Base-by-base conservation (phyloP, 2,797 vertebrate species). In the Pyrocephalus nanus region DNA sequence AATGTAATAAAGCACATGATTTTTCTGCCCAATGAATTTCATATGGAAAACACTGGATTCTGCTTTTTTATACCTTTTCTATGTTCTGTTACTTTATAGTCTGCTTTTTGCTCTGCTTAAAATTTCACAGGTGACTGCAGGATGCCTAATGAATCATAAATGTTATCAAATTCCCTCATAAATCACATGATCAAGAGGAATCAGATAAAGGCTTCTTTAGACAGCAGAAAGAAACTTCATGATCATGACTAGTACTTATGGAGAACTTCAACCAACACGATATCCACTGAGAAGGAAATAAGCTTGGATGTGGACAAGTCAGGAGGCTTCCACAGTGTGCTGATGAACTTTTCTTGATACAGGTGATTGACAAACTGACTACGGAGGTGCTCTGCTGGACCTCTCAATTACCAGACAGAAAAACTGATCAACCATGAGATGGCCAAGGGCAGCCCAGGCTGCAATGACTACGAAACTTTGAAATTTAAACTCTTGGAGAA, bases 61-160 rank as follows among this genome's bases (percentile, higher is more conserved):
- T 73, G 21, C 30, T 91, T 77, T 5, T 72, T 34, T 60, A 83
- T 65, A 70, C 14, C 42, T 95, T 54, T 34, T 91, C 23, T 43
- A 47, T 51, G 27, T 88, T 93, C 75, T 70, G 10, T 34, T 90
- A 23, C 51, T 76, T 86, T 85, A 60, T 6, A 84, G 38, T 34
- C 30, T 88, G 38, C 29, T 77, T 79, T 76, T 94, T 60, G 45
- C 38, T 73, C 45, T 8, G 3, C 47, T 95, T 64, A 77, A 95
- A 92, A 86, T 53, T 74, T 20, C 43, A 65, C 43, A 84, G 54
- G 13, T 90, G 23, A 82, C 36, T 86, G 25, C 32, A 53, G 21
- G 57, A 84, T 74, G 72, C 20, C 47, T 84, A 88, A 64, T 40
- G 93, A 93, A 91, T 74, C 36, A 55, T 30, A 71, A 95, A 86